Evolutionary conservation across 2,888 invertebrate species (phyloP).

Genomic region (Phlogophora meticulosa): DNA sequence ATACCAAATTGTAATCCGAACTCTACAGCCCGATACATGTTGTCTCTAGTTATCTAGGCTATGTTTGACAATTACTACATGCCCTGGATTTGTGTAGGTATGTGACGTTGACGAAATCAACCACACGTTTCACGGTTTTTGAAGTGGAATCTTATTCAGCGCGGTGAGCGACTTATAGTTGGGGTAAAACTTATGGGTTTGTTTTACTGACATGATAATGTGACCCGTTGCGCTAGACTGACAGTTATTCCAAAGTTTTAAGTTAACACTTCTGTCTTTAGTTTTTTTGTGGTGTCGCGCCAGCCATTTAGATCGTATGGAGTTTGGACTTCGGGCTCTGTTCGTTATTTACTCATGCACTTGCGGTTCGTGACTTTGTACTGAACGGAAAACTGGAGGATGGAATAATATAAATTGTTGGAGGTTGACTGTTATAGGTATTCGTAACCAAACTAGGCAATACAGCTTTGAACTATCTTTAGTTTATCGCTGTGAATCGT

Average conservation of each 20-base stretch:
- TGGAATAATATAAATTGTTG: constrained; percentile 45
- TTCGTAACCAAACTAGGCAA: constrained; percentile 26
- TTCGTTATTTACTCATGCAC: constrained; percentile 20
- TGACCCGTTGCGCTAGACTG: too few relatives aligned
- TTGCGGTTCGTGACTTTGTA: constrained; percentile 57
- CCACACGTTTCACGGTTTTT: not conserved
- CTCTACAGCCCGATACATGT: too few relatives aligned
- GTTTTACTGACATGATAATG: too few relatives aligned
- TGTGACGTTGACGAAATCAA: not conserved
- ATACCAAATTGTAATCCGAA: too few relatives aligned
- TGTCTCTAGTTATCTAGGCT: too few relatives aligned
- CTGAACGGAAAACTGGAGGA: constrained; percentile 47
- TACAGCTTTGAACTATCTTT: constrained; percentile 43
- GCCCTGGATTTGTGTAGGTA: not conserved
- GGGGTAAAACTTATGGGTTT: too few relatives aligned
- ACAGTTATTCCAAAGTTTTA: too few relatives aligned
- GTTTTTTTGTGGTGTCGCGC: too few relatives aligned
- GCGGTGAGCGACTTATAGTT: too few relatives aligned
- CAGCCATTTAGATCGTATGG: not conserved
- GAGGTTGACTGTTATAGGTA: constrained; percentile 23
- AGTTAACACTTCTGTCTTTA: too few relatives aligned
- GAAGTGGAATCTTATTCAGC: too few relatives aligned
- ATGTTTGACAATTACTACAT: too few relatives aligned
- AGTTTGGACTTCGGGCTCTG: constrained; percentile 17
- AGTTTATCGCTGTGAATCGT: constrained; percentile 1